Evolutionary conservation across 2,888 invertebrate genomes (phyloP), one percentile per base, ranked within the genome.

Genomic region (Pristionchus arcanus): DNA sequence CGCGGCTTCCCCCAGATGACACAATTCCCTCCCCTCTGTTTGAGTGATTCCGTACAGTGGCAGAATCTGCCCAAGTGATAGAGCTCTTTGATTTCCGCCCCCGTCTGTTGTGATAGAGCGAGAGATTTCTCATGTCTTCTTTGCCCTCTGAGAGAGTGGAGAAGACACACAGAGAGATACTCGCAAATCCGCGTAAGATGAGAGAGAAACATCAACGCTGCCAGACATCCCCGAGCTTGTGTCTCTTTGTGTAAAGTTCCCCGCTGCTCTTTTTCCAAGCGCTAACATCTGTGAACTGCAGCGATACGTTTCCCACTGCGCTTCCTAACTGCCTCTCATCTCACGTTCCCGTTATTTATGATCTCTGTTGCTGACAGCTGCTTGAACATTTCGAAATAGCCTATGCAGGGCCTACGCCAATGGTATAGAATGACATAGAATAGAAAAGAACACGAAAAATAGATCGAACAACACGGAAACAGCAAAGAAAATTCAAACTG

Each of bases 61-160:
- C 77, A 77, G 37, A 77, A 25, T 71, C 68, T 42, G 42, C 77
- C 77, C 2, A 77, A 25, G 77, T 77, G 77, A 77, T 77, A 77
- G 77, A 77, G 77, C 77, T 37, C 77, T 77, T 77, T 77, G 77
- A 77, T 77, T 77, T 77, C 77, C 77, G 77, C 77, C 77, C 77
- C 77, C 77, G 77, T 77, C 77, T 77, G 77, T 77, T 77, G 77
- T 77, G 77, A 77, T 77, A 77, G 77, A 77, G 77, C 77, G 77
- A 77, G 77, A 77, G 77, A 77, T 77, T 77, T 77, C 77, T 42
- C 77, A 77, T 77, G 77, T 77, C 77, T 42, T 77, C 77, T 71
- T 71, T 71, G 77, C 77, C 77, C 77, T 77, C 77, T 77, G 77
- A 77, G 77, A 37, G 77, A 31, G 63, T n/a, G 42, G 71, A 4